Evolutionary conservation across 2,888 invertebrate species (phyloP).

Genomic region (Hypselothyrea guttata): DNA sequence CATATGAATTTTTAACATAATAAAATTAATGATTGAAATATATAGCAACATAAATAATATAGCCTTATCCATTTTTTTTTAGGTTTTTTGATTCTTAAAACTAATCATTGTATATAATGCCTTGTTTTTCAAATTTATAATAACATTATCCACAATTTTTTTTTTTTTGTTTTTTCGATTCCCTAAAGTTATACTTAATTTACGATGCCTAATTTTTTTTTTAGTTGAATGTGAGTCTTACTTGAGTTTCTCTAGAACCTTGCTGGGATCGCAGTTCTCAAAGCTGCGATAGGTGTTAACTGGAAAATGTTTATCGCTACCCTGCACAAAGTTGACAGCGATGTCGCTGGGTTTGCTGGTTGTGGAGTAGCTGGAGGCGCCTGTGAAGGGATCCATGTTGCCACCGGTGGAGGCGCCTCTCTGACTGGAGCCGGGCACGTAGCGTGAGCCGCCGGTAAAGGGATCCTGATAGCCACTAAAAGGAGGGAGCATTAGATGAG

Average conservation of each 20-base stretch:
- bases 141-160: no score
- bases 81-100: no score
- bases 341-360: conserved; percentile 49
- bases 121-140: no score
- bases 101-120: no score
- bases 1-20: no score
- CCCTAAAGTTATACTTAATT: no score
- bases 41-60: no score
- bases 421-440: conserved; percentile 84
- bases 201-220: no score
- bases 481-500: no score
- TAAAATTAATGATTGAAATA: no score
- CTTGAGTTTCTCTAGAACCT: conserved; percentile 88
- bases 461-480: conserved; percentile 85
- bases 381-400: conserved; percentile 87
- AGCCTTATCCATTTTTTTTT: no score
- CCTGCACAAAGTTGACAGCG: conserved; percentile 73
- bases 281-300: conserved; percentile 86
- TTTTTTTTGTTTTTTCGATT: no score
- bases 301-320: conserved; percentile 81
- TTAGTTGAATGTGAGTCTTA: conserved; percentile 32
- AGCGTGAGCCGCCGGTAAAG: conserved; percentile 87
- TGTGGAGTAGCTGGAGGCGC: conserved; percentile 88
- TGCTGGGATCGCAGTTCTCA: conserved; percentile 89
- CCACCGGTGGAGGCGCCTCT: conserved; percentile 75